These are phyloP conservation scores for Zingel zingel DNA, from an alignment of 2,113 vertebrate species.

Conservation along the genomic window DNA sequence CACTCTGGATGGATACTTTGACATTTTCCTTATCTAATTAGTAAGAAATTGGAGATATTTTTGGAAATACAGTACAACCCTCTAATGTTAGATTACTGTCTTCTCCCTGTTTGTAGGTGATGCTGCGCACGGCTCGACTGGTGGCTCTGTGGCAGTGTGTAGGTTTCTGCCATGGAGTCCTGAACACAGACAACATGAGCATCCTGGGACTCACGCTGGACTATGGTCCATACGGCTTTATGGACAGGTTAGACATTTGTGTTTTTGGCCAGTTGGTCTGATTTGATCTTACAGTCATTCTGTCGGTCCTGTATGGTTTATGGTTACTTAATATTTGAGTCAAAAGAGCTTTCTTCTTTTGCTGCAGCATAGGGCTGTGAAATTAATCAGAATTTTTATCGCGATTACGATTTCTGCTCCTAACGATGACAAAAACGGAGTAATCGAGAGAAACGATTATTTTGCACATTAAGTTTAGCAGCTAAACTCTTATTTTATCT, in stretches of 20 bases:
- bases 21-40: constrained; percentile 26
- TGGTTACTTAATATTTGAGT: neutral
- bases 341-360: neutral
- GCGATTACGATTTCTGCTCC: too few relatives aligned
- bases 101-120: constrained; percentile 82
- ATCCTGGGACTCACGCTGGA: constrained; percentile 95
- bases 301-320: neutral
- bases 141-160: constrained; percentile 98
- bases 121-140: constrained; percentile 88
- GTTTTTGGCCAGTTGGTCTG: neutral
- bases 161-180: constrained; percentile 97
- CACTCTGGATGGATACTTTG: neutral
- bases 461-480: too few relatives aligned
- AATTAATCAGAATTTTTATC: too few relatives aligned
- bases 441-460: too few relatives aligned
- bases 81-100: neutral
- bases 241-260: constrained; percentile 90
- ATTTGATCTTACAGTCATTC: neutral
- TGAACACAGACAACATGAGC: constrained; percentile 99
- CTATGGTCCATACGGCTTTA: constrained; percentile 97
- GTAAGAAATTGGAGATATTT: neutral
- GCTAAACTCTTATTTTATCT: too few relatives aligned
- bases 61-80: neutral
- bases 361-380: neutral
- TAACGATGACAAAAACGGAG: too few relatives aligned